Evolutionary conservation across 2,113 vertebrate genomes (phyloP).

Genomic region (Cyprinodon tularosa): DNA sequence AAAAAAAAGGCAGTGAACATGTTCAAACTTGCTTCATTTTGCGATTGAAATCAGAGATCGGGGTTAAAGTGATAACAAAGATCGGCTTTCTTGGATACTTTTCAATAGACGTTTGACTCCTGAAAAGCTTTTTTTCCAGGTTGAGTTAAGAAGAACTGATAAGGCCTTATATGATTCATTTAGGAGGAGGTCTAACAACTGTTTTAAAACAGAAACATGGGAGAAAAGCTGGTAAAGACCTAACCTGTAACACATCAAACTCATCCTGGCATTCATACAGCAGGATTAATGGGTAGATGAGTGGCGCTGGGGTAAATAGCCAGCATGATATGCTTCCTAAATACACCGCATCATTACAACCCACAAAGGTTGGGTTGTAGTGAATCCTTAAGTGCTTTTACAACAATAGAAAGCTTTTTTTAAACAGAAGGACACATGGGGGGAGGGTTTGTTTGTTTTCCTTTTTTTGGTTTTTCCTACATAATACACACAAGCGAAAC

Average conservation of each 20-base stretch:
- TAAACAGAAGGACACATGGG: background rate
- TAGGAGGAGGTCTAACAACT: slow-evolving; percentile 18
- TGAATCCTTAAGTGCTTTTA: background rate
- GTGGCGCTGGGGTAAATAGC: slow-evolving; percentile 35
- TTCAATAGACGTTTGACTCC: background rate
- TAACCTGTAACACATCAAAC: slow-evolving; percentile 43
- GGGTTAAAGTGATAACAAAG: background rate
- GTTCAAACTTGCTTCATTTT: background rate
- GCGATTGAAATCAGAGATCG: background rate
- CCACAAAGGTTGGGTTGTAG: background rate
- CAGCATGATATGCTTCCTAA: slow-evolving; percentile 42
- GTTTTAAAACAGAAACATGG: slow-evolving; percentile 25
- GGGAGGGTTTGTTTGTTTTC: background rate
- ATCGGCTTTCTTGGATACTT: background rate
- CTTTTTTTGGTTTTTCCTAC: background rate
- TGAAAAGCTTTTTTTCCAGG: background rate
- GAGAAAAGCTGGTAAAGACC: slow-evolving; percentile 41
- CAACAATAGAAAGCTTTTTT: slow-evolving; percentile 1
- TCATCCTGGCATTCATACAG: slow-evolving; percentile 13
- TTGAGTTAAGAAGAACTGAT: background rate
- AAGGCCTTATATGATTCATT: background rate
- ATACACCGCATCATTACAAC: slow-evolving; percentile 12
- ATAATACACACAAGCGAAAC: slow-evolving; percentile 21
- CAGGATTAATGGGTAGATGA: background rate
- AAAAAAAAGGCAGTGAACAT: background rate